Base-by-base conservation (phyloP, 2,888 invertebrate genomes). In the Pogonocherus hispidulus region DNA sequence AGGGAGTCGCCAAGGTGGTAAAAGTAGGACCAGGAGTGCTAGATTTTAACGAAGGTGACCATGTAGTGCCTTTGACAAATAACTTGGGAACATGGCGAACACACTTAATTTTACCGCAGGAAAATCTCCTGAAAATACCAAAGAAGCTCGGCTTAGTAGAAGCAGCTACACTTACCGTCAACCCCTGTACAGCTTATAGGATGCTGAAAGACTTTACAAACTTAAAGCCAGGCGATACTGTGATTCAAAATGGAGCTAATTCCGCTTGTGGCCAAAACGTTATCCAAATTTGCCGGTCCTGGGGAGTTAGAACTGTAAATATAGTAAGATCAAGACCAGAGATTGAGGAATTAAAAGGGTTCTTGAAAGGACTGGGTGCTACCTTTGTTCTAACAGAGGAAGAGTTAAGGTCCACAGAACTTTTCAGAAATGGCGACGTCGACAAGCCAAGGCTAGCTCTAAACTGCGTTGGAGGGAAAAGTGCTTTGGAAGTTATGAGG, bases 181-280 rank as follows among this genome's bases (percentile, higher is more conserved):
- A 99, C 85, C 98, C 99, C 0, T 94, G 95, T 76, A 99, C 99
- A 0, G 99, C 99, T 0, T 99, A 94, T 80, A 90, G 98, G 83
- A 97, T 99, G 97, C 87, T 99, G 1, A 91, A 91, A 79, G 98
- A 99, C 86, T 99, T 59, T 32, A 19, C 32, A 27, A 32, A 84
- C 4, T 81, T 97, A 1, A 85, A 90, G 76, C 88, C 91, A 6
- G 96, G 95, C 1, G 95, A 98, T 83, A 91, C 92, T n/a, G 90
- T 99, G 0, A 93, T 99, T 77, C 99, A 99, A 87, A 99, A 99
- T 86, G 98, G 97, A 51, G 97, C 95, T 0, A 99, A 98, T 83
- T 97, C 97, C 77, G 94, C 95, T 1, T 96, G 96, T 70, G 99
- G 99, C 0, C 96, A 97, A 83, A 91, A 93, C 72, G 95, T 98